Base-by-base conservation (phyloP, 2,888 invertebrate genomes). In the Teleogryllus oceanicus region DNA sequence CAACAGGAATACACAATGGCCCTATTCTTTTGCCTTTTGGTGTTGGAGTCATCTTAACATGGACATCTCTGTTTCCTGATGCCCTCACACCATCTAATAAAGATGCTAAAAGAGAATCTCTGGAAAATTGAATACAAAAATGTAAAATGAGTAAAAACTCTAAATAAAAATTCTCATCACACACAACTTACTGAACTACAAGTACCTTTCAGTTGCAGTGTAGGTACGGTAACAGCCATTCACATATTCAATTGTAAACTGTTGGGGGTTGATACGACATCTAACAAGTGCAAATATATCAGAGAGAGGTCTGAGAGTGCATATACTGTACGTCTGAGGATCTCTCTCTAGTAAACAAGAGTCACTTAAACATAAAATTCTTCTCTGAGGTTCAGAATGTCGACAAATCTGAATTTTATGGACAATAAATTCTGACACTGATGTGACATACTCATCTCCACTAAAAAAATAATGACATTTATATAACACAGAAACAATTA, bases 311-410 rank as follows among this genome's bases (percentile, higher is more conserved):
- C 94, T 90, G 78, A 97, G 89, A 24, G 98, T 98, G 83, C 97
- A 93, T 79, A 97, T 94, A 84, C 94, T 95, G 87, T 99, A 99
- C 1, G 98, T 98, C 86, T 96, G 96, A 2, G 97, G 97, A 89
- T 99, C 99, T 83, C 99, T 90, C 88, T 99, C 99, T 78, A 99
- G 88, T 78, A 99, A 89, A 86, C 99, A 99, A 0, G 95, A 94
- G 87, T 99, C 99, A 0, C 97, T 96, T 24, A 99, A 90, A 86
- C 99, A 99, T 50, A 99, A 90, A 0, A 96, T 94, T 80, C 99
- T 91, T 82, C 95, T 90, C 84, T 96, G 94, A 0, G 95, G 93
- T 84, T 97, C 97, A 85, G 92, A 91, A 86, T 96, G 94, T 49
- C 96, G 90, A 1, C 91, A 89, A 21, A 94, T 94, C 84, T 91